Evolutionary conservation across 2,797 vertebrate species (phyloP).

Genomic region (Aeoliscus strigatus): DNA sequence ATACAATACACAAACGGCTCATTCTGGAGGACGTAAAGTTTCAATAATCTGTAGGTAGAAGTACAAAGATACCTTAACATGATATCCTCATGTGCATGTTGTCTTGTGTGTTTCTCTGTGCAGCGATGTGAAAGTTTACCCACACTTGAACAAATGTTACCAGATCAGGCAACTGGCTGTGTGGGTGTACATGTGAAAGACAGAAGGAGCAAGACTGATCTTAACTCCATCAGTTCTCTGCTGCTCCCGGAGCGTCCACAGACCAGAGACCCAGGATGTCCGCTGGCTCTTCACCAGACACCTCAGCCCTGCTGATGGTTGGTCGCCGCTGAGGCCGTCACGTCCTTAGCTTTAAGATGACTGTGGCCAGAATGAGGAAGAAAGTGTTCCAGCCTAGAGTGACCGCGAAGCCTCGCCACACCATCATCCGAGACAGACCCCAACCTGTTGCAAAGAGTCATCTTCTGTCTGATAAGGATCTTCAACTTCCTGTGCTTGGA

Average conservation of each 20-base stretch:
- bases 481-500: too few species aligned
- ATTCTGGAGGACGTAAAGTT: conserved; percentile 6
- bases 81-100: not conserved
- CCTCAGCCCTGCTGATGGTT: conserved; percentile 7
- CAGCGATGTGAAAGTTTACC: conserved; percentile 30
- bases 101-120: conserved; percentile 14
- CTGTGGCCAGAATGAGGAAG: conserved; percentile 77
- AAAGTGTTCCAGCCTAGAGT: conserved; percentile 79
- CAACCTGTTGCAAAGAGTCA: conserved; percentile 62
- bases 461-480: conserved; percentile 41
- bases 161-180: conserved; percentile 23
- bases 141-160: conserved; percentile 19
- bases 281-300: conserved; percentile 11
- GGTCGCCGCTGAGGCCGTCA: conserved; percentile 37
- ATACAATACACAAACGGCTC: too few species aligned
- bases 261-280: too few species aligned
- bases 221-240: conserved; percentile 8
- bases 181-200: conserved; percentile 1
- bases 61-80: not conserved
- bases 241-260: conserved; percentile 4
- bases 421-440: conserved; percentile 75
- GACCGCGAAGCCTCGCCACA: conserved; percentile 77
- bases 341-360: conserved; percentile 77
- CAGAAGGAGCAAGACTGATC: conserved; percentile 14
- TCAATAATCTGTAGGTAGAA: conserved; percentile 32